Evolutionary conservation across 2,888 invertebrate species (phyloP).

Genomic region (Polyommatus icarus): DNA sequence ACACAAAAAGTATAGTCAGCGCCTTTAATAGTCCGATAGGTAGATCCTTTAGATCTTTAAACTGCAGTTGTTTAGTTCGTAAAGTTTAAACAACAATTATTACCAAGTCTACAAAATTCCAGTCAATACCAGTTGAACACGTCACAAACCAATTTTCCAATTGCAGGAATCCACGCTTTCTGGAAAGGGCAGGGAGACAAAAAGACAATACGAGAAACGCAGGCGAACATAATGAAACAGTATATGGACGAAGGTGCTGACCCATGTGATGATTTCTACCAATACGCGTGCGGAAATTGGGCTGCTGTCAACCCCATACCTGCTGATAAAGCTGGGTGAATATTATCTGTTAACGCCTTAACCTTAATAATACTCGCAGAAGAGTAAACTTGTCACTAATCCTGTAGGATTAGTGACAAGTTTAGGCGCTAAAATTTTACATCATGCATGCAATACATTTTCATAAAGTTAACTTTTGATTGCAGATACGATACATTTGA

Average conservation of each 20-base stretch:
- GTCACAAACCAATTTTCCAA: not conserved
- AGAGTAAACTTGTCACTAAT: not conserved
- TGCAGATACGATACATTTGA: conserved; percentile 91
- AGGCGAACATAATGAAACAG: conserved; percentile 86
- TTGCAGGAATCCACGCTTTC: conserved; percentile 73
- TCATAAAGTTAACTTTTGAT: conserved; percentile 37
- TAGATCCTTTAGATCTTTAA: no score
- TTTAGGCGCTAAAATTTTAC: not conserved
- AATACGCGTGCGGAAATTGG: conserved; percentile 94
- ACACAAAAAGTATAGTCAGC: not conserved
- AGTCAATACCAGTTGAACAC: not conserved
- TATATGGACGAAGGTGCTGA: conserved; percentile 87
- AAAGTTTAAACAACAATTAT: not conserved
- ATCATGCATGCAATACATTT: not conserved
- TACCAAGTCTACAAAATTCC: not conserved
- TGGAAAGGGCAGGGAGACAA: conserved; percentile 81
- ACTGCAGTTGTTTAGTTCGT: not conserved
- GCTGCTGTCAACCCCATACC: conserved; percentile 91
- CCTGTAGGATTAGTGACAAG: no score
- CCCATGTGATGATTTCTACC: conserved; percentile 92
- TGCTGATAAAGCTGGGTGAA: conserved; percentile 88
- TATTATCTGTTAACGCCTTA: conserved; percentile 20
- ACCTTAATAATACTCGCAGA: not conserved
- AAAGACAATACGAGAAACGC: conserved; percentile 80
- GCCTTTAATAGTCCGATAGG: no score